These are phyloP conservation scores for Mamestra configurata DNA, from an alignment of 1,140 invertebrate species.

Conservation along the genomic window DNA sequence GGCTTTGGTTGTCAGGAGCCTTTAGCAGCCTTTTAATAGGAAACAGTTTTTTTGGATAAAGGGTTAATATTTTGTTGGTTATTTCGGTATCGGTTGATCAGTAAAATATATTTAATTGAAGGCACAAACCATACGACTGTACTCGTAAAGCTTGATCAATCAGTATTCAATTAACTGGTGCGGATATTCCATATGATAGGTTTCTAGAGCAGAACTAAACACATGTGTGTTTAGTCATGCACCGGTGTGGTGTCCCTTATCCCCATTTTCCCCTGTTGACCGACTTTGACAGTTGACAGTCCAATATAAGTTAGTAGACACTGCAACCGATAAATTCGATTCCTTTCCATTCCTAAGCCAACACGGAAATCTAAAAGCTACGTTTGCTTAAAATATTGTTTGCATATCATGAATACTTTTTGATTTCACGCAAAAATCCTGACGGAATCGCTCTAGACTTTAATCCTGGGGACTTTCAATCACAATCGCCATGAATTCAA, in stretches of 20 bases:
- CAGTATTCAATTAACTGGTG: no score
- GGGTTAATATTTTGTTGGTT: no score
- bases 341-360: neutral
- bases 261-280: neutral
- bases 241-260: neutral
- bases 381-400: constrained; percentile 3
- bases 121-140: no score
- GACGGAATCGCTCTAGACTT: constrained; percentile 11
- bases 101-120: no score
- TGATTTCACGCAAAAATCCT: constrained; percentile 13
- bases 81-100: no score
- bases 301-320: neutral
- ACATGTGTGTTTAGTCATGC: neutral
- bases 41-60: no score
- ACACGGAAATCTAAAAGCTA: neutral
- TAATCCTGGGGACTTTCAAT: constrained; percentile 42
- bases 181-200: neutral
- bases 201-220: neutral
- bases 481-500: constrained; percentile 48
- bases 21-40: neutral
- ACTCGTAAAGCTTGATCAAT: no score
- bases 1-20: neutral
- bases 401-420: constrained; percentile 30
- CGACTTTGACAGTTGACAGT: neutral
- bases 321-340: neutral